phyloP scores from a whole-genome alignment of 2,888 invertebrate species.

The Ophonus ardosiacus region DNA sequence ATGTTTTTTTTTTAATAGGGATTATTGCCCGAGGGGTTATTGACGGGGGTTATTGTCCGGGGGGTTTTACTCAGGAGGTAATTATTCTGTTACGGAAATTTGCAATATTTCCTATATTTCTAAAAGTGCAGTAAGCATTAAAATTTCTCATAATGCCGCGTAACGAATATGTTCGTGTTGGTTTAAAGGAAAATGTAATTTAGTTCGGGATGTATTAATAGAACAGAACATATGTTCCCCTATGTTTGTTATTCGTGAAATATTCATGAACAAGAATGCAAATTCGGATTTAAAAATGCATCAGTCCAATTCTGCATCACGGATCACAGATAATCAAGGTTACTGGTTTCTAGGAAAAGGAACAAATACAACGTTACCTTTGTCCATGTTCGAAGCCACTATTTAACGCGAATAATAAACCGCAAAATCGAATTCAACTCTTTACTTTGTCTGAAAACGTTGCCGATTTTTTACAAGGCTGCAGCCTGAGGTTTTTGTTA shows the following conservation, averaged over 20 bases:
- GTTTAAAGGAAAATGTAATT: conserved; percentile 26
- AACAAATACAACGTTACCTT: conserved; percentile 9
- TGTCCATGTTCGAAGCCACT: conserved; percentile 13
- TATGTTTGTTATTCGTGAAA: conserved; percentile 25
- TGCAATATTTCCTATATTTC: background rate
- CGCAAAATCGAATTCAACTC: conserved; percentile 45
- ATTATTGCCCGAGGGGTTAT: no score
- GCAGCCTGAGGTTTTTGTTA: conserved; percentile 2
- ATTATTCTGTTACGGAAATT: no score
- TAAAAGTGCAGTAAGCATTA: background rate
- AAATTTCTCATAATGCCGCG: conserved; percentile 7
- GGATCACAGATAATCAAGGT: conserved; percentile 18
- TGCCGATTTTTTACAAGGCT: conserved; percentile 16
- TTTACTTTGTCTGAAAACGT: conserved; percentile 25
- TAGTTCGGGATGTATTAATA: conserved; percentile 12
- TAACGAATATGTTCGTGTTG: background rate
- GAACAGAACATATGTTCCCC: background rate
- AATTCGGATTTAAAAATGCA: conserved; percentile 28
- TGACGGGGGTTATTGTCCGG: no score
- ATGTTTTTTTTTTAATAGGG: no score
- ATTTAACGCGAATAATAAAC: conserved; percentile 48
- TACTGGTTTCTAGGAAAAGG: conserved; percentile 8
- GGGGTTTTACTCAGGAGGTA: no score
- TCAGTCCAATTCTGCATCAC: conserved; percentile 23
- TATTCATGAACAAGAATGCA: conserved; percentile 25